Conservation (phyloP, 2,113 vertebrate genomes). For the Leptobrachium leishanense region DNA sequence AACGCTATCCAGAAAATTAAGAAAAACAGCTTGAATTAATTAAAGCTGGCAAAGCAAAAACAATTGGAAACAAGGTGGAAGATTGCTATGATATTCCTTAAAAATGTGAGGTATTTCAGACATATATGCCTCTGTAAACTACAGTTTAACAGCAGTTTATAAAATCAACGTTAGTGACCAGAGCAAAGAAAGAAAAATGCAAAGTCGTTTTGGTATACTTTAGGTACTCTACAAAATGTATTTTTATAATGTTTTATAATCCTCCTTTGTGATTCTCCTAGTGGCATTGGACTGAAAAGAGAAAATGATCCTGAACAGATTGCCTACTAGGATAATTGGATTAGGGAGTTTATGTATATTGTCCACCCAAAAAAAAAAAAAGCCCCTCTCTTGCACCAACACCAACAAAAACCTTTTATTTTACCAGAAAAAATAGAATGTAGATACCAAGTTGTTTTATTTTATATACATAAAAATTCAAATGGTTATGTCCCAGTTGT, state of each 20-base stretch:
- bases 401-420: too few species aligned
- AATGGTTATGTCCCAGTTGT: too few species aligned
- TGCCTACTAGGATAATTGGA: constrained; percentile 17
- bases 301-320: constrained; percentile 20
- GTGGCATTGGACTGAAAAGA: constrained; percentile 4
- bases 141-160: background rate
- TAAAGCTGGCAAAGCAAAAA: constrained; percentile 49
- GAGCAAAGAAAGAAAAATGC: constrained; percentile 3
- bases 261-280: background rate
- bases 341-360: background rate
- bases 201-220: background rate
- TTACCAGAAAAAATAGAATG: too few species aligned
- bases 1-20: constrained; percentile 49
- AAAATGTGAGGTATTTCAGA: background rate
- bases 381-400: too few species aligned
- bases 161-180: background rate
- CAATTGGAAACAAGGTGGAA: constrained; percentile 46
- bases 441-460: too few species aligned
- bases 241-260: background rate
- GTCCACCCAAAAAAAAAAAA: too few species aligned
- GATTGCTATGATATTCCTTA: constrained; percentile 25
- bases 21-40: constrained; percentile 51
- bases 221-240: background rate
- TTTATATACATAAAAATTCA: too few species aligned
- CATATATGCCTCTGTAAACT: background rate